Base-by-base conservation (phyloP, 2,113 vertebrate genomes). In the Oxygymnocypris stewartii region DNA sequence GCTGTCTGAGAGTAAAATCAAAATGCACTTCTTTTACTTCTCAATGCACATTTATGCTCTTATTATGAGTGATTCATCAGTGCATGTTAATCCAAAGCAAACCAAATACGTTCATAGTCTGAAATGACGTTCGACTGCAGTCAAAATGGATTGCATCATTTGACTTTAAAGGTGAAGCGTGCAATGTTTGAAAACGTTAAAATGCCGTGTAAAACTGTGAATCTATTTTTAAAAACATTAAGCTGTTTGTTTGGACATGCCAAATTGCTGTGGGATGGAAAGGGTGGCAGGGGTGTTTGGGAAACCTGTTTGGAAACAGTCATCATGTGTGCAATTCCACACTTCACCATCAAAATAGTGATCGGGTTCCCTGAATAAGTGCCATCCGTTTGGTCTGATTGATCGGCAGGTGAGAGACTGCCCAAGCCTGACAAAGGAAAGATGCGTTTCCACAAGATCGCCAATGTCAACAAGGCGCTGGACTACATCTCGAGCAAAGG, bases 391-490 rank as follows among this genome's bases (percentile, higher is more conserved):
- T 13, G 49, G 9, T 80, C 20, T 42, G 79, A 23, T 73, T 85
- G 49, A 37, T 73, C 78, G 54, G 18, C 87, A 97, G 97, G 97
- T 9, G 97, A 98, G 92, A 94, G 97, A 87, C 94, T 97, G 91
- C 96, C 97, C 88, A 96, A 97, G 90, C 97, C 97, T 0, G 96
- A 98, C 93, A 98, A 98, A 90, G 97, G 97, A 90, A 98, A 97
- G 93, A 98, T 98, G 97, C 96, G 96, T 90, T 98, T 98, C 93
- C 97, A 98, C 92, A 97, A 97, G 92, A 98, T 98, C 0, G 97
- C 97, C 92, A 98, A 97, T 35, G 96, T 98, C 88, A 98, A 97
- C 87, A 97, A 98, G 92, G 97, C 96, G 59, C 93, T 98, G 92
- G 97, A 97, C 89, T 98, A 95, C 91, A 97, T 98, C 89, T 95